Base-by-base conservation (phyloP, 2,113 vertebrate species). In the Orthonyx spaldingii region DNA sequence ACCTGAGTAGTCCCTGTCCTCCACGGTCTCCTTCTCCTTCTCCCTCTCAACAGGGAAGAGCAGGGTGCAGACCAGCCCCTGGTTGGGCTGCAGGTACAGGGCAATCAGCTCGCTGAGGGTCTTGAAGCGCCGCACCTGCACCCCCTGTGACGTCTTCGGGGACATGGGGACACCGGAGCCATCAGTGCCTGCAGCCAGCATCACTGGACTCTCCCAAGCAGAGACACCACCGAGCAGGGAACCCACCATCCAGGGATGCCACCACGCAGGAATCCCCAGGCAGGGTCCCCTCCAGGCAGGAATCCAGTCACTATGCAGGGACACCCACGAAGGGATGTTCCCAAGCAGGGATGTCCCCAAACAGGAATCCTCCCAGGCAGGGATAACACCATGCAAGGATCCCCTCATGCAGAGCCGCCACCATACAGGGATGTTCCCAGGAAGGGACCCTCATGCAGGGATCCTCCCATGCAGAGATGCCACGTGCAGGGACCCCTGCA, bases 1-100 rank as follows among this genome's bases (percentile, higher is more conserved):
- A 99, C 99, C 99, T 10, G 99, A 99, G 74, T 98, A 99, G 75
- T 99, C 99, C 23, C 98, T 96, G 68, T 99, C 99, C 13, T 99
- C 99, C 0, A 87, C 85, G 0, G 74, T 97, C 79, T 99, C 99
- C 91, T 96, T 97, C 49, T 98, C 98, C 72, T 98, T 97, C 79
- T 99, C 99, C 82, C 99, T 96, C 87, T 99, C 99, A n/a, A 99
- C 99, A 0, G 99, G 94, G 91, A 98, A 98, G 57, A 99, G 98
- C 79, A 99, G 97, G 19, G 99, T 99, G 50, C 98, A 99, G 75
- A 99, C 99, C n/a, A 99, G 98, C 52, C 99, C 99, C 97, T 99
- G 99, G 91, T 98, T 99, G 63, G 99, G 99, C 97, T 99, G 99
- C 63, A 99, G 98, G 61, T 99, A 99, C 57, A 99, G 95, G 32